phyloP scores from a whole-genome alignment of 1,140 invertebrate genomes.

The Protaetia brevitarsis region DNA sequence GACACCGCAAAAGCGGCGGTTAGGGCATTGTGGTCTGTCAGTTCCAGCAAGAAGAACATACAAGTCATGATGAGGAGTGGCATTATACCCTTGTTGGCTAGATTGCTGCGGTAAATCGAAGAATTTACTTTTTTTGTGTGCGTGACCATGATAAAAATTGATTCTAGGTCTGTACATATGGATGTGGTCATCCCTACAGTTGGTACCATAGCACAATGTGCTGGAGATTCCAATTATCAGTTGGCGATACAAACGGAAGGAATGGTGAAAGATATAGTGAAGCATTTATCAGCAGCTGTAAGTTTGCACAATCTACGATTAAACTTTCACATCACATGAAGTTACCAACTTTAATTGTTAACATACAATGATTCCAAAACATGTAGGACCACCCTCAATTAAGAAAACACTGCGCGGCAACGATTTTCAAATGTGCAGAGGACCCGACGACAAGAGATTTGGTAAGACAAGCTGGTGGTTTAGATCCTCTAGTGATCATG shows the following conservation, averaged over 20 bases:
- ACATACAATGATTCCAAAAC: too few species aligned
- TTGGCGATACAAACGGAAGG: slow-evolving; percentile 83
- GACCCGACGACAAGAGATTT: slow-evolving; percentile 77
- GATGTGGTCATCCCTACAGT: slow-evolving; percentile 83
- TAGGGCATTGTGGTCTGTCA: slow-evolving; percentile 82
- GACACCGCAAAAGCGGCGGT: slow-evolving; percentile 78
- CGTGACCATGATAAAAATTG: too few species aligned
- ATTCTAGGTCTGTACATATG: slow-evolving; percentile 60
- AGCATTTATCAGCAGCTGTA: slow-evolving; percentile 60
- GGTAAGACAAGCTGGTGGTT: slow-evolving; percentile 78
- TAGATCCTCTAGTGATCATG: slow-evolving; percentile 78
- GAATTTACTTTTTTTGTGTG: not conserved
- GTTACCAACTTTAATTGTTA: too few species aligned
- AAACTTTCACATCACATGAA: not conserved
- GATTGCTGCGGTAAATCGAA: slow-evolving; percentile 64
- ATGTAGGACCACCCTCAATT: slow-evolving; percentile 42
- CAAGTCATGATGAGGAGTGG: slow-evolving; percentile 82
- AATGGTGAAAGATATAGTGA: slow-evolving; percentile 81
- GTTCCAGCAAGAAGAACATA: slow-evolving; percentile 80
- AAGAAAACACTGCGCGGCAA: slow-evolving; percentile 74
- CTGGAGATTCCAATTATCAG: slow-evolving; percentile 67
- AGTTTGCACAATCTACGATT: too few species aligned
- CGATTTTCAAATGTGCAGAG: slow-evolving; percentile 87
- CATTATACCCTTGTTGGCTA: slow-evolving; percentile 75
- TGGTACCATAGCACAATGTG: slow-evolving; percentile 77